Evolutionary conservation across 2,888 invertebrate genomes (phyloP).

Genomic region (Agonopterix subpropinquella): DNA sequence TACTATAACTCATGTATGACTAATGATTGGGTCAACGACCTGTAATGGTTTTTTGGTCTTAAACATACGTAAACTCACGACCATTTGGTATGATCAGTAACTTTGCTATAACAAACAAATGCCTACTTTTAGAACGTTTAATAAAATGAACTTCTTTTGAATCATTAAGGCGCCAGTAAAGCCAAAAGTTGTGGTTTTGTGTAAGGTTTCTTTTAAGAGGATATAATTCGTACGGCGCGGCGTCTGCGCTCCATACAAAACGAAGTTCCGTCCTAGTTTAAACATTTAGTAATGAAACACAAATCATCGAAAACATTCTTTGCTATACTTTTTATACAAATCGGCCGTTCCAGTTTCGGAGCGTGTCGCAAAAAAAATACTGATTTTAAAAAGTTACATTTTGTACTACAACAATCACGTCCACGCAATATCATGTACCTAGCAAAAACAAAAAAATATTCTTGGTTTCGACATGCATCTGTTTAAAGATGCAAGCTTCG

Average conservation of each 20-base stretch:
- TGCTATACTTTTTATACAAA: no score
- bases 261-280: no score
- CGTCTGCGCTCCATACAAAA: no score
- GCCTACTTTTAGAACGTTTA: not conserved
- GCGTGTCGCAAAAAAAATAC: no score
- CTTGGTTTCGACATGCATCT: no score
- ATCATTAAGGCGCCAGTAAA: not conserved
- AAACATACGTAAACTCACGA: not conserved
- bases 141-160: not conserved
- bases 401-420: not conserved
- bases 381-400: no score
- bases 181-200: not conserved
- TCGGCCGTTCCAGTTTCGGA: no score
- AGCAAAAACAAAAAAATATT: not conserved
- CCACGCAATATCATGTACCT: not conserved
- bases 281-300: no score
- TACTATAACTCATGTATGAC: slow-evolving; percentile 17
- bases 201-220: no score
- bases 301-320: no score
- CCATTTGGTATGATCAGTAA: no score
- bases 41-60: slow-evolving; percentile 27
- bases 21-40: slow-evolving; percentile 22
- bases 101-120: not conserved
- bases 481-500: not conserved
- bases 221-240: no score